Base-by-base conservation (phyloP, 35 echinoderm and acorn worm species). In the Eucidaris tribuloides region DNA sequence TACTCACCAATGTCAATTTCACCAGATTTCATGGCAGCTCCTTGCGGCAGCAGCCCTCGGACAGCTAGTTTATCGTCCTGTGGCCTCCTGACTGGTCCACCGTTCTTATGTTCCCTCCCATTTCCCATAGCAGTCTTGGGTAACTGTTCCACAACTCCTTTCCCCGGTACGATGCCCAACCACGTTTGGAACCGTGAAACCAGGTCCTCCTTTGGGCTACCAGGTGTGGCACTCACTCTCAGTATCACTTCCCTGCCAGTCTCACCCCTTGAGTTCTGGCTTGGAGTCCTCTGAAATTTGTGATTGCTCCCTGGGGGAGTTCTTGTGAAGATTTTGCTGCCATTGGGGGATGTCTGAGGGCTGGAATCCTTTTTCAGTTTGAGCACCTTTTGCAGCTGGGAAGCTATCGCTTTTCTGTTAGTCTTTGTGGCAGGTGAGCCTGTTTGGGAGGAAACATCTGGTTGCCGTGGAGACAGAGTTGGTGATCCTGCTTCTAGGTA, bases 1-100 rank as follows among this genome's bases (percentile, higher is more conserved):
- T 27, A 43, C 89, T 81, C 35, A 92, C 89, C 89, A 58, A 92
- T 85, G 19, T 86, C 84, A 62, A 92, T 81, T 58, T 92, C 76
- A 42, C 80, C 89, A 35, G 89, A 86, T 81, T 86, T 86, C 77
- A 92, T 86, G 15, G 89, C 89, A 48, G 61, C 74, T 25, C 89
- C 89, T 5, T 62, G 37, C 33, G 89, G 89, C 19, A 86, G 9
- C 14, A 92, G 41, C 20, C 89, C 89, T 44, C 71, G 78, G 1
- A 92, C 83, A n/a, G 62, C 55, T 28, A 92, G 22, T 20, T 54
- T 77, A 4, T 76, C 58, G 76, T 85, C 58, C 17, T 49, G 46
- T n/a, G n/a, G n/a, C n/a, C n/a, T n/a, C 24, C 27, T 76, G 41
- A 71, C 24, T 40, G 71, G 35, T 77, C 71, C 46, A 17, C 88